Conservation (phyloP, 2,888 invertebrate species). For the Ariolimax columbianus region DNA sequence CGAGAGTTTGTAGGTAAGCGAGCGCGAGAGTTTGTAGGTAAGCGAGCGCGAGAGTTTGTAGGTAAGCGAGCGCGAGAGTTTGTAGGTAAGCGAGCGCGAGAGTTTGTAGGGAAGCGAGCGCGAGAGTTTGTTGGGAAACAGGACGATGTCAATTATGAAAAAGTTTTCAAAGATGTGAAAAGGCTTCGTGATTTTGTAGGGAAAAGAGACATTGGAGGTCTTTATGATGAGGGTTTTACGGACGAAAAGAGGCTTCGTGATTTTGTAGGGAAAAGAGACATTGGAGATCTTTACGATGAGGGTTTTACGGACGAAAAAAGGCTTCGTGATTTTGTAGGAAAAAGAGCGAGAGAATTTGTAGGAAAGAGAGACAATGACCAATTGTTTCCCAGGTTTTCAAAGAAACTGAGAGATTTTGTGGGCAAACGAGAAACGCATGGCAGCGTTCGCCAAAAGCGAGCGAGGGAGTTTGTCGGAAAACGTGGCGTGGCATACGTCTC, state of each 20-base stretch:
- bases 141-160: background rate
- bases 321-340: background rate
- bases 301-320: background rate
- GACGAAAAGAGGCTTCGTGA: background rate
- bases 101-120: background rate
- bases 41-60: conserved; percentile 25
- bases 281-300: background rate
- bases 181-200: background rate
- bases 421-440: background rate
- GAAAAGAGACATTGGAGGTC: background rate
- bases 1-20: background rate
- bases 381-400: too few species aligned
- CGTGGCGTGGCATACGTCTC: background rate
- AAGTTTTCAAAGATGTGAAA: background rate
- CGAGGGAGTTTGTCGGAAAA: background rate
- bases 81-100: too few species aligned
- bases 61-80: too few species aligned
- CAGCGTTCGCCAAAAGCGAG: background rate
- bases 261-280: background rate
- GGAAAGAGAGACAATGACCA: too few species aligned
- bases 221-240: background rate
- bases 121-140: too few species aligned
- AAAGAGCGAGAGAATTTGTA: background rate
- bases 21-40: background rate
- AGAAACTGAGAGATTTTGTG: background rate